phyloP scores from a whole-genome alignment of 1,140 invertebrate genomes.

The Drosophila obscura region DNA sequence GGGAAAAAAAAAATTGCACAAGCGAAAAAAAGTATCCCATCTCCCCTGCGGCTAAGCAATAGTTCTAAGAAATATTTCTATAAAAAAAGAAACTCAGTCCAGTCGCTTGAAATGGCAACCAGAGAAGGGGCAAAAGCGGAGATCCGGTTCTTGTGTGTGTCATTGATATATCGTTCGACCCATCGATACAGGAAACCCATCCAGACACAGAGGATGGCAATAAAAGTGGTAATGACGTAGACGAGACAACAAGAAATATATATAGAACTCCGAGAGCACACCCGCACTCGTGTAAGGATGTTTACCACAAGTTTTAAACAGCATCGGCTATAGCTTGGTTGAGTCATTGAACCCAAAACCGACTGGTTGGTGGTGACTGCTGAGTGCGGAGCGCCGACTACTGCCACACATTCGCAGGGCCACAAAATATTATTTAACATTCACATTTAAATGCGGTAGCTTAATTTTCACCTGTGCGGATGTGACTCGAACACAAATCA shows the following conservation, averaged over 20 bases:
- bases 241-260: not conserved
- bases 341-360: conserved; percentile 20
- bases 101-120: conserved; percentile 5
- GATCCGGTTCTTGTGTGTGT: conserved; percentile 21
- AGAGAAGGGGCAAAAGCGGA: not conserved
- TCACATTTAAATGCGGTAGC: conserved; percentile 48
- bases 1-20: conserved; percentile 29
- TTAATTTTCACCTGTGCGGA: conserved; percentile 54
- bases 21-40: not conserved
- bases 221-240: conserved; percentile 68
- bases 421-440: conserved; percentile 26
- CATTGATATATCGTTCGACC: conserved; percentile 63
- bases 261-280: too few species aligned
- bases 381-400: too few species aligned
- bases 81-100: conserved; percentile 33
- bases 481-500: conserved; percentile 60
- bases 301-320: not conserved
- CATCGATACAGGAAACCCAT: conserved; percentile 68
- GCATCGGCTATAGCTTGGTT: not conserved
- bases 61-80: conserved; percentile 58
- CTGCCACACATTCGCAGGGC: not conserved
- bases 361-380: not conserved
- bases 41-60: conserved; percentile 13
- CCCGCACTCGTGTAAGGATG: not conserved
- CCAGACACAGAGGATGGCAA: conserved; percentile 63